Base-by-base conservation (phyloP, 2,113 vertebrate genomes). In the Thymallus thymallus region DNA sequence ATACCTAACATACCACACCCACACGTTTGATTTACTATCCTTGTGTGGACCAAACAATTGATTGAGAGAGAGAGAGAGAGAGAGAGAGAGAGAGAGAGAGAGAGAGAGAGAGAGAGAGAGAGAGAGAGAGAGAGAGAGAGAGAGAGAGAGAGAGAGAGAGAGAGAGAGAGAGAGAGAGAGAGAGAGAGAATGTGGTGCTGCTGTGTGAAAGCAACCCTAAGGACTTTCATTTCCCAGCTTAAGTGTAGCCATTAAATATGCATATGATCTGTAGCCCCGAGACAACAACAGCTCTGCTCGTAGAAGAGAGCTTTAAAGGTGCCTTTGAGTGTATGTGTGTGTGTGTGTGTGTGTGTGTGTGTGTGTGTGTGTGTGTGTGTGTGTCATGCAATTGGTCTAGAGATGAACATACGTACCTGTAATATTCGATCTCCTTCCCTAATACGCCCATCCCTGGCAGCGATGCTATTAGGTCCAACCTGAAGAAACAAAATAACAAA, bases 401-500 rank as follows among this genome's bases (percentile, higher is more conserved):
- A 46, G 58, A 5, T 22, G n/a, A 79, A 68, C 76, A 65, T 35
- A 71, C 60, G 16, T 90, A 98, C 97, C 91, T 98, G 97, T 80
- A 99, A 88, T 89, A 99, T 99, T 16, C 95, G 93, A 83, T 99
- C 97, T 73, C 97, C 97, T 85, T 98, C 94, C 73, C 93, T 93
- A 85, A 98, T 98, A 64, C 95, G 95, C 12, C 96, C 97, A 0
- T 98, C 96, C 91, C 90, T 94, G 60, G 96, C 96, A 61, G 97
- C 96, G 68, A 98, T 96, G 83, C 97, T 97, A 77, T 98, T 94
- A 3, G 95, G 95, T 85, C 95, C 96, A 80, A 99, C 94, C 97
- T 99, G 86, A 64, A 82, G 45, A 71, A 16, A 51, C 32, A 69
- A 55, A 24, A 13, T 23, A 7, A n/a, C n/a, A n/a, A 26, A 26